Evolutionary conservation across 2,888 invertebrate species (phyloP).

Genomic region (Oxyteleia sp.): DNA sequence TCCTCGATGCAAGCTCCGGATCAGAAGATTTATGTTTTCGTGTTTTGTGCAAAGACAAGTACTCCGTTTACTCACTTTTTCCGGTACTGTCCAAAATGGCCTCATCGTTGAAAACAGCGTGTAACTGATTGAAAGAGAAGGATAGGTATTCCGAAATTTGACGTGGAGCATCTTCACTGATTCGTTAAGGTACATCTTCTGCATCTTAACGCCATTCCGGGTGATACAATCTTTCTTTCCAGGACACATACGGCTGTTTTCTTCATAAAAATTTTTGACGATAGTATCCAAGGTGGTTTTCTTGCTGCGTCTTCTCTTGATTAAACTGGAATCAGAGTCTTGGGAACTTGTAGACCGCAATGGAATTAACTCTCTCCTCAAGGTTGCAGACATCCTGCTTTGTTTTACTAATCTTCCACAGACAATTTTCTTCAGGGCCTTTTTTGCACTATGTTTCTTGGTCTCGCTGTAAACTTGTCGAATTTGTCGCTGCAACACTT

Average conservation of each 20-base stretch:
- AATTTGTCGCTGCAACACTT: conserved; percentile 1
- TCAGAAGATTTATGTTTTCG: conserved; percentile 43
- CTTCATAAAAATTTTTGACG: conserved; percentile 21
- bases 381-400: neutral
- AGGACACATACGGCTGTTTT: conserved; percentile 43
- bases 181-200: conserved; percentile 43
- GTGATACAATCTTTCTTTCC: conserved; percentile 38
- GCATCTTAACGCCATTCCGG: conserved; percentile 31
- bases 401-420: conserved; percentile 4
- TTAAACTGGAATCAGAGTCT: conserved; percentile 13
- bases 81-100: conserved; percentile 47
- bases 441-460: neutral
- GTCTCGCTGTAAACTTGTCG: neutral
- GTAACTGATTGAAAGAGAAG: conserved; percentile 27
- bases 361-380: conserved; percentile 2
- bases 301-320: conserved; percentile 16
- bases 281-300: conserved; percentile 13
- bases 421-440: conserved; percentile 3
- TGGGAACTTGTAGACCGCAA: conserved; percentile 3
- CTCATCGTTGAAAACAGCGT: conserved; percentile 36
- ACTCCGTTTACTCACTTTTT: conserved; percentile 29
- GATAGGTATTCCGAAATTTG: conserved; percentile 14
- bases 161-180: conserved; percentile 22
- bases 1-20: conserved; percentile 26
- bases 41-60: conserved; percentile 52